Evolutionary conservation across 2,888 invertebrate species (phyloP), one percentile per base, ranked within the genome.

Genomic region (Sphaerophoria rueppellii): DNA sequence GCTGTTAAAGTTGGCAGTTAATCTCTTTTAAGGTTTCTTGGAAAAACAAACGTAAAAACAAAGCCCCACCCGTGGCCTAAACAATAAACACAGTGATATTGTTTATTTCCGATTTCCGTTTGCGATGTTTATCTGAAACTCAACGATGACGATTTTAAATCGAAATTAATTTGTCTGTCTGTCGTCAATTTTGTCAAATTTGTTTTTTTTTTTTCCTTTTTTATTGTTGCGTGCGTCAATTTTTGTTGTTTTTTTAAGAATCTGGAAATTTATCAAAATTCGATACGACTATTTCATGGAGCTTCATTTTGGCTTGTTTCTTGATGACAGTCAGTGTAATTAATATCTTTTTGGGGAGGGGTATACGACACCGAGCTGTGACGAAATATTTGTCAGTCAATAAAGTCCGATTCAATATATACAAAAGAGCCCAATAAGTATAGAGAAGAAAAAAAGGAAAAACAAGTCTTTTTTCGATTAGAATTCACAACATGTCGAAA

Each of bases 101-200:
- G 61, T 32, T 63, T 63, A 63, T 63, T 48, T 63, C 48, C 61
- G 34, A 63, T 63, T 63, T 61, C 61, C 61, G 48, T 14, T 14
- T n/a, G 24, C 24, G 9, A 63, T 63, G 34, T 14, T 63, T 48
- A 34, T 34, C 48, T 14, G 24, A 24, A 24, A 24, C 24, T 24
- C 24, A 24, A 24, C 34, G 11, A 12, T 14, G 48, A 34, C 24
- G 34, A 35, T 63, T 63, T 60, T 63, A 34, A 48, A 63, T 63
- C 61, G 61, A 46, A 61, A n/a, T 11, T 24, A 63, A 63, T 63
- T 34, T 63, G 34, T 61, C 61, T 61, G 61, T n/a, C 46, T 24
- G 24, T 24, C 24, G 24, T 24, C 24, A 24, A 24, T 24, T 24
- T 24, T 24, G 24, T 24, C 24, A 24, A 24, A 2, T 2, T 24